Evolutionary conservation across 2,113 vertebrate genomes (phyloP), one percentile per base, ranked within the genome.

Genomic region (Prionailurus bengalensis): DNA sequence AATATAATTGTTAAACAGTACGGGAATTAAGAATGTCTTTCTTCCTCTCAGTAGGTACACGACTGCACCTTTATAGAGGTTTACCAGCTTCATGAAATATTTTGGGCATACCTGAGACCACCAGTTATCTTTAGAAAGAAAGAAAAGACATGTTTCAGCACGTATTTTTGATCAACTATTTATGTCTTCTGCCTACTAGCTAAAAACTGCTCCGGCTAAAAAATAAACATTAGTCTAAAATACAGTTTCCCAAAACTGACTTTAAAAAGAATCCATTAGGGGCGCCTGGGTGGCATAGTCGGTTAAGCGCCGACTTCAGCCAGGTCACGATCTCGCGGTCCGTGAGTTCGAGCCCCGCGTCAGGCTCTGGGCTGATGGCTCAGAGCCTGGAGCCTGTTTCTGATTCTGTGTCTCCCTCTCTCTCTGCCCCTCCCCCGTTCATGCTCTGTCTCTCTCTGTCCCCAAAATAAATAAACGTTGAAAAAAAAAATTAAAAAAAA

Each of bases 31-130:
- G 45, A 99, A 98, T 0, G 99, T 99, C 98, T 99, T 99, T 89
- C 99, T 99, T 97, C 99, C 99, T 21, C 99, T 99, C 13, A 99
- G 99, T 53, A 99, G 99, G 95, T 99, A 99, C 98, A 99, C 99
- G 27, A 99, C 99, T 0, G 99, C 99, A 5, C 99, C 99, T 99
- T 99, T 99, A 98, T 99, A 99, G 98, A 99, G 99, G 98, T 99
- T 99, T 51, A 99, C 99, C 92, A 99, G 99, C 95, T 99, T 99
- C 97, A 99, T 99, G 98, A 99, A 99, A 31, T 99, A 99, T 6
- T 98, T 98, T 89, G 99, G 99, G 66, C 99, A 99, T 95, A 99
- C 98, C n/a, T 99, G 99, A 98, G 99, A 99, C 99, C 99, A 99
- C 99, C 99, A 99, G 98, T 99, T 99, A 99, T 99, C 99, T 99